Percentiles rank a stretch among this genome's conserved stretches.
phyloP scores from a whole-genome alignment of 1,140 invertebrate species.

The Tetramorium parvispinum region DNA sequence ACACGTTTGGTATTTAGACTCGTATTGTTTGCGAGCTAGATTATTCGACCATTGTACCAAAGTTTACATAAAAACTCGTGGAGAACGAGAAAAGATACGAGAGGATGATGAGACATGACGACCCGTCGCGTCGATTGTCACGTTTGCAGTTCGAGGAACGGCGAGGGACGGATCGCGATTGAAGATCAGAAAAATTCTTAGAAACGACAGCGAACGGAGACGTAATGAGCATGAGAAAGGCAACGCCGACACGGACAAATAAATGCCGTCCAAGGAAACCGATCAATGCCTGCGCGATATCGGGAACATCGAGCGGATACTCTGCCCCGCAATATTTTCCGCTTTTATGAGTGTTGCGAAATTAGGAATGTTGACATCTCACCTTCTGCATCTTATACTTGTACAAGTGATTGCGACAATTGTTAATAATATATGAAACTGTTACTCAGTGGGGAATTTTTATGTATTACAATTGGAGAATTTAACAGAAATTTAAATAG shows the following conservation, averaged over 20 bases:
- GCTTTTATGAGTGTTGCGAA: conserved; percentile 8
- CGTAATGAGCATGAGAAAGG: conserved; percentile 38
- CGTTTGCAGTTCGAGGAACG: conserved; percentile 18
- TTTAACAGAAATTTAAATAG: background rate
- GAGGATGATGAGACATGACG: background rate
- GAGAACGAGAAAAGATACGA: background rate
- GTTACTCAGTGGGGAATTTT: background rate
- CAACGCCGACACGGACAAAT: background rate
- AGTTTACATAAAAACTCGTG: background rate
- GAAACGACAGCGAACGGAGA: conserved; percentile 28
- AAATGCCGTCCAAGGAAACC: conserved; percentile 42
- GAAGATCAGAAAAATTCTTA: conserved; percentile 60
- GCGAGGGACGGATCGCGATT: background rate
- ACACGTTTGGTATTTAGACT: background rate
- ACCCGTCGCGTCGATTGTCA: background rate
- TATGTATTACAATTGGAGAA: background rate
- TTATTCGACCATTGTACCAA: background rate
- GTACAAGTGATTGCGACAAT: background rate
- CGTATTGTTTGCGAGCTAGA: background rate
- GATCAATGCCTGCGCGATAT: conserved; percentile 15
- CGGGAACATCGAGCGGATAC: conserved; percentile 29
- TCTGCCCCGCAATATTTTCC: conserved; percentile 6
- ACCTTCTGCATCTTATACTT: background rate
- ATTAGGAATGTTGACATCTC: conserved; percentile 5
- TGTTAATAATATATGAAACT: background rate